These are phyloP conservation scores for Falcaria lacertinaria DNA, from an alignment of 2,888 invertebrate species.

Conservation along the genomic window DNA sequence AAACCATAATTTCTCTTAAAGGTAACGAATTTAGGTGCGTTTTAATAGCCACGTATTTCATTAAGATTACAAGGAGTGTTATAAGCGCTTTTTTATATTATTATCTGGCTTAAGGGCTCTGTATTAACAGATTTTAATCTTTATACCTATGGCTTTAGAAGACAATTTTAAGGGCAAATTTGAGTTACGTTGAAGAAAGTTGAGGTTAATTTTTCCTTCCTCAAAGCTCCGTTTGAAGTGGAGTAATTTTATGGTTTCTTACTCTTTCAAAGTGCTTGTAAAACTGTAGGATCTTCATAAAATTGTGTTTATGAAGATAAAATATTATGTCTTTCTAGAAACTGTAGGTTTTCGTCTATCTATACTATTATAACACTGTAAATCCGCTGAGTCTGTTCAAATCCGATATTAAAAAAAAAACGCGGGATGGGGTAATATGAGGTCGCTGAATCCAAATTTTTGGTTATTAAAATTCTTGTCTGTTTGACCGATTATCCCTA, in stretches of 20 bases:
- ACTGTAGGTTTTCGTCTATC: no score
- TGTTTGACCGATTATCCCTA: no score
- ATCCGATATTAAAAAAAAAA: no score
- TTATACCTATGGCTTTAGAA: slow-evolving; percentile 23
- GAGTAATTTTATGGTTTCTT: neutral
- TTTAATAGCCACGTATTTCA: neutral
- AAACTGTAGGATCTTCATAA: no score
- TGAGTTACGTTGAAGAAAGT: neutral
- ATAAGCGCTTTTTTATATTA: slow-evolving; percentile 15
- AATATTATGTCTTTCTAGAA: no score
- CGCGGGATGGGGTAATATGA: no score
- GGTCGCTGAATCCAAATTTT: no score
- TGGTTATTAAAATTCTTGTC: no score
- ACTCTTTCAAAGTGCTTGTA: neutral
- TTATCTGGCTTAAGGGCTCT: slow-evolving; percentile 15
- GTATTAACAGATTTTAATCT: slow-evolving; percentile 42
- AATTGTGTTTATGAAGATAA: no score
- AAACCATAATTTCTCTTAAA: neutral
- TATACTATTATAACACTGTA: no score
- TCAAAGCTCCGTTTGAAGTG: neutral
- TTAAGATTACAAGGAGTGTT: neutral
- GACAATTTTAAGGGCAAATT: slow-evolving; percentile 23
- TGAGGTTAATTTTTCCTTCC: neutral
- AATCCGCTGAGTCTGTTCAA: no score
- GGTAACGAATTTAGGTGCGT: neutral